phyloP scores from a whole-genome alignment of 2,888 invertebrate genomes.

The Boloria euphrosyne region DNA sequence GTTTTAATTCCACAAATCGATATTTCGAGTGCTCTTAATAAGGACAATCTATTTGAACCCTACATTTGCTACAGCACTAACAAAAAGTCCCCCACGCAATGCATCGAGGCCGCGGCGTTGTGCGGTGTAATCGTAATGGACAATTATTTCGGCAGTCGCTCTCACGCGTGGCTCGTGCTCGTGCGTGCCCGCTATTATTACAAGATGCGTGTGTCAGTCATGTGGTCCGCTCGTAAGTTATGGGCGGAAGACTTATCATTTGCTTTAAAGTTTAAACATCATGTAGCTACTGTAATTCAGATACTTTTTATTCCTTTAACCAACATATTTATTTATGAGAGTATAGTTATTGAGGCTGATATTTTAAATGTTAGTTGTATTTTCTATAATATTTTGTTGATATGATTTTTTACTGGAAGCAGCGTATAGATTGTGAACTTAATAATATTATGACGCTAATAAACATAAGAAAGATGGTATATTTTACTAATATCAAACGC shows the following conservation, averaged over 20 bases:
- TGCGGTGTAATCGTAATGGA: conserved; percentile 67
- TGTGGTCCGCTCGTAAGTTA: conserved; percentile 39
- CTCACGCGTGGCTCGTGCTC: conserved; percentile 78
- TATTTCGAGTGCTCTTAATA: conserved; percentile 28
- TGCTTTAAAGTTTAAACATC: neutral
- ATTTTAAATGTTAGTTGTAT: too few species aligned
- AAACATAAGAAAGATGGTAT: neutral
- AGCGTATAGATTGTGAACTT: too few species aligned
- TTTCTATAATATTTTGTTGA: too few species aligned
- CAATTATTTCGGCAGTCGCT: conserved; percentile 80
- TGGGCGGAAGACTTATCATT: conserved; percentile 37
- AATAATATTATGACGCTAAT: too few species aligned
- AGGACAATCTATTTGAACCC: conserved; percentile 31
- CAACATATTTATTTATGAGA: too few species aligned
- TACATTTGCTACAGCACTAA: conserved; percentile 24
- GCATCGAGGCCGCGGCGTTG: conserved; percentile 24
- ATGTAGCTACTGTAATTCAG: neutral
- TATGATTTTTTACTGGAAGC: too few species aligned
- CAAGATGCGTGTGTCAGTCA: conserved; percentile 58
- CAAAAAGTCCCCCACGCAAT: conserved; percentile 36
- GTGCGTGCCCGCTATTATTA: conserved; percentile 66
- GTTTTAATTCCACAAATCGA: conserved; percentile 19
- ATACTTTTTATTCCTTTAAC: neutral
- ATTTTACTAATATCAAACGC: neutral
- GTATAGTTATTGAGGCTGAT: too few species aligned